These are phyloP conservation scores for Ommatoiulus sabulosus DNA, from an alignment of 2,888 invertebrate genomes.

Conservation along the genomic window DNA sequence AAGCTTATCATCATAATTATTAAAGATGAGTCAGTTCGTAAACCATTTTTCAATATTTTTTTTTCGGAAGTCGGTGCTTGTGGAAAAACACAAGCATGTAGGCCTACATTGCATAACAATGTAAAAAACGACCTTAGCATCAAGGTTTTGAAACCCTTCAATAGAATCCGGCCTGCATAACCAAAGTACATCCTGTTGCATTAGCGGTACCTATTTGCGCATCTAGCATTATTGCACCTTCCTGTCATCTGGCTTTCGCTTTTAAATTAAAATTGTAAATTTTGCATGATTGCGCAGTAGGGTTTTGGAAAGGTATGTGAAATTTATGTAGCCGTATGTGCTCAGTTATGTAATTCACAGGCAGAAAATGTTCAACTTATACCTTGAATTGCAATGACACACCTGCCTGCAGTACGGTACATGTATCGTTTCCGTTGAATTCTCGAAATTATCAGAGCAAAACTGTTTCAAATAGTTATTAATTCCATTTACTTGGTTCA, in stretches of 20 bases:
- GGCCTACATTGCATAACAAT: slow-evolving; percentile 7
- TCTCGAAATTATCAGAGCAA: no score
- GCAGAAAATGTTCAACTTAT: no score
- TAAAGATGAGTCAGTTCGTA: neutral
- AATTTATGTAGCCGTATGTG: no score
- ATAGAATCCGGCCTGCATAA: slow-evolving; percentile 2
- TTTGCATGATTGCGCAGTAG: neutral
- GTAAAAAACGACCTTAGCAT: neutral
- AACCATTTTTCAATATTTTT: neutral
- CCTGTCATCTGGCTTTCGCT: neutral
- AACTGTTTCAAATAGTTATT: no score
- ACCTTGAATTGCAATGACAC: no score
- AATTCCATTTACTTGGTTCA: no score
- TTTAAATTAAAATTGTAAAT: slow-evolving; percentile 18
- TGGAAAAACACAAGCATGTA: no score
- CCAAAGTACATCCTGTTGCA: slow-evolving; percentile 34
- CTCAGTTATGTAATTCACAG: no score
- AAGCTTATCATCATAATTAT: neutral
- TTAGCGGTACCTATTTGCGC: neutral
- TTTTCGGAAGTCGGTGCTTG: neutral
- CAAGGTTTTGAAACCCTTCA: neutral
- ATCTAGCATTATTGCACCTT: neutral
- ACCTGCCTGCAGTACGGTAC: no score
- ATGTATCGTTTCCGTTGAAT: no score
- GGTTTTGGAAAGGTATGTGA: neutral